Percentiles rank a stretch among this genome's conserved stretches.
phyloP scores from a whole-genome alignment of 2,113 vertebrate genomes.

The Eulacestoma nigropectus region DNA sequence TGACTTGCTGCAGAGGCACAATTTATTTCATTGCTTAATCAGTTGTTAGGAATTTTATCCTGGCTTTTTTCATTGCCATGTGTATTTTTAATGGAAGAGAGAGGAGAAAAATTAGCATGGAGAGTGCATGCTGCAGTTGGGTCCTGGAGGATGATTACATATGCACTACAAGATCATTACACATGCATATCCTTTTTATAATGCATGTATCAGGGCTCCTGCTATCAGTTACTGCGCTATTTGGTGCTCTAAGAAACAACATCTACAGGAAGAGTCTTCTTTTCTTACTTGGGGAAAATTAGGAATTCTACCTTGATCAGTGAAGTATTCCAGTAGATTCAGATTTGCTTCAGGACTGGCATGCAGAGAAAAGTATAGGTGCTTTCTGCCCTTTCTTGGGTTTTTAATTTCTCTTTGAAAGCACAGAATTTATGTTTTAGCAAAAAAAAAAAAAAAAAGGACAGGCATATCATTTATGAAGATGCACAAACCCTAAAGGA shows the following conservation, averaged over 20 bases:
- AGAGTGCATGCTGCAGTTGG: background rate
- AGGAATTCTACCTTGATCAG: background rate
- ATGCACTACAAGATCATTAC: conserved; percentile 26
- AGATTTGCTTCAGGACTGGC: background rate
- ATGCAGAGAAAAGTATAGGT: background rate
- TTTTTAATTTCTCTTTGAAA: background rate
- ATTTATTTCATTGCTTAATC: background rate
- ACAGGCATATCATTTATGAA: background rate
- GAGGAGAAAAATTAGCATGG: conserved; percentile 2
- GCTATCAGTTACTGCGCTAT: background rate
- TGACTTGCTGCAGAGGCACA: background rate
- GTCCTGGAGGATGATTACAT: conserved; percentile 8
- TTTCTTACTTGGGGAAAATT: background rate
- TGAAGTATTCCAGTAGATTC: background rate
- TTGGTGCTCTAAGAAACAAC: background rate
- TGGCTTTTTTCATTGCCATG: background rate
- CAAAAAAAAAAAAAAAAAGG: background rate
- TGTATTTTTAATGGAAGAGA: background rate
- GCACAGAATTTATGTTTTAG: background rate
- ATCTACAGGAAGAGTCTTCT: background rate
- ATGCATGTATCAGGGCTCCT: background rate
- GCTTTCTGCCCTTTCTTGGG: background rate
- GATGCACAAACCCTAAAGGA: background rate
- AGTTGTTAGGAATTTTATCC: background rate
- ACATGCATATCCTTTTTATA: conserved; percentile 12